Evolutionary conservation across 2,888 invertebrate species (phyloP).

Genomic region (Cremastinae sp.): DNA sequence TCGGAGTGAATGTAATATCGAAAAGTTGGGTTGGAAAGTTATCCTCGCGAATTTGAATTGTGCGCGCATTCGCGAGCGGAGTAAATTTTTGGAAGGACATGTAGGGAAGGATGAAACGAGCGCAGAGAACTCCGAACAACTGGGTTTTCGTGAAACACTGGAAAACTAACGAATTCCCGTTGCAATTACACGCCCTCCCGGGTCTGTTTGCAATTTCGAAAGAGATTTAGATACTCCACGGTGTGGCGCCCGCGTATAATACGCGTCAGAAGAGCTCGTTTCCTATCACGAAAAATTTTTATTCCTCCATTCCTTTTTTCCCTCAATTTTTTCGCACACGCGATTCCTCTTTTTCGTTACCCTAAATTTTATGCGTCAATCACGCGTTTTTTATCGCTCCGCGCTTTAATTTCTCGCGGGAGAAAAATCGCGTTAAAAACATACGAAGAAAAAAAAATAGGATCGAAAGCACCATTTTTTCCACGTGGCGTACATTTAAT

Average conservation of each 20-base stretch:
- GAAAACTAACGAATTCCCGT: conserved; percentile 54
- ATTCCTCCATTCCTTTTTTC: not conserved
- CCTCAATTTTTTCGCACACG: not conserved
- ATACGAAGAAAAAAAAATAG: not conserved
- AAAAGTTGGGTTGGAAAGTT: too few species aligned
- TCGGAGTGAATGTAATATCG: too few species aligned
- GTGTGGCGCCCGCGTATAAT: conserved; percentile 17
- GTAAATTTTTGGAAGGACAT: conserved; percentile 1
- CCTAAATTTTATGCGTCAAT: not conserved
- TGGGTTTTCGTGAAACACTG: conserved; percentile 44
- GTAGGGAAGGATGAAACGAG: conserved; percentile 27
- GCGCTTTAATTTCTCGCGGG: conserved; percentile 1
- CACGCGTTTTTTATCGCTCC: not conserved
- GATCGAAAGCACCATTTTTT: too few species aligned
- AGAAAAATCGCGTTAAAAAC: not conserved
- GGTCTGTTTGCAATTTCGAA: conserved; percentile 54
- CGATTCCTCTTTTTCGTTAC: not conserved
- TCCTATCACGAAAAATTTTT: conserved; percentile 42
- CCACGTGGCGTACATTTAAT: too few species aligned
- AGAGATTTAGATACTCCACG: conserved; percentile 49
- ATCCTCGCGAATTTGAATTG: too few species aligned
- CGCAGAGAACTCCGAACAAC: conserved; percentile 30
- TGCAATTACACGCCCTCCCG: conserved; percentile 55
- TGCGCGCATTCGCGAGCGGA: too few species aligned
- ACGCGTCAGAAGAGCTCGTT: conserved; percentile 39